Conservation (phyloP, 2,797 vertebrate genomes). For the Macropodus opercularis region DNA sequence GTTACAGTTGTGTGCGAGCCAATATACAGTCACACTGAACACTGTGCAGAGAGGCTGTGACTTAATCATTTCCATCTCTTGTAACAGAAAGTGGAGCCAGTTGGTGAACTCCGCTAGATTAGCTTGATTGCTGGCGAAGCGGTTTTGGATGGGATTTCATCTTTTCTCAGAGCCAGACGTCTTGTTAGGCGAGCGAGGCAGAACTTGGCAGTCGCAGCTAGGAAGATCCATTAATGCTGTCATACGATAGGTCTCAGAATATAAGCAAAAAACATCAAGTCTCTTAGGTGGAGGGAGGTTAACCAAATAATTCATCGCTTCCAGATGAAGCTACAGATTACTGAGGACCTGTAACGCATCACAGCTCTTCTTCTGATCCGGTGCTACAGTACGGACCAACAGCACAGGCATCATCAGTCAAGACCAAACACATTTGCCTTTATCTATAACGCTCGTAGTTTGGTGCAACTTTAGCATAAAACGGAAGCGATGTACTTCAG, state of each 20-base stretch:
- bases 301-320: constrained; percentile 62
- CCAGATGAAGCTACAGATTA: constrained; percentile 59
- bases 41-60: constrained; percentile 14
- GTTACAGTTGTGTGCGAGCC: constrained; percentile 27
- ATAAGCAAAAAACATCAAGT: constrained; percentile 53
- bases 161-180: constrained; percentile 30
- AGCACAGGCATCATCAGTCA: constrained; percentile 3
- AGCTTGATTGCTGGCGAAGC: constrained; percentile 53
- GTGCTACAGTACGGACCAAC: not conserved
- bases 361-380: constrained; percentile 26
- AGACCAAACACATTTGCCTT: not conserved
- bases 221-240: constrained; percentile 51
- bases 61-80: constrained; percentile 68
- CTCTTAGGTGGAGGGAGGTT: constrained; percentile 41
- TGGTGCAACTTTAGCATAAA: not conserved
- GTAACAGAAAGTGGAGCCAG: constrained; percentile 51
- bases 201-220: constrained; percentile 38
- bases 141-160: constrained; percentile 41
- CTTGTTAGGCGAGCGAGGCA: constrained; percentile 46
- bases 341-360: constrained; percentile 38
- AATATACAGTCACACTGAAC: constrained; percentile 26
- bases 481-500: no score
- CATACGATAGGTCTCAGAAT: constrained; percentile 50
- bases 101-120: constrained; percentile 51
- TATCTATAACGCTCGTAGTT: not conserved